Evolutionary conservation across 1,140 invertebrate genomes (phyloP), one percentile per base, ranked within the genome.

Genomic region (Drosophila paulistorum): DNA sequence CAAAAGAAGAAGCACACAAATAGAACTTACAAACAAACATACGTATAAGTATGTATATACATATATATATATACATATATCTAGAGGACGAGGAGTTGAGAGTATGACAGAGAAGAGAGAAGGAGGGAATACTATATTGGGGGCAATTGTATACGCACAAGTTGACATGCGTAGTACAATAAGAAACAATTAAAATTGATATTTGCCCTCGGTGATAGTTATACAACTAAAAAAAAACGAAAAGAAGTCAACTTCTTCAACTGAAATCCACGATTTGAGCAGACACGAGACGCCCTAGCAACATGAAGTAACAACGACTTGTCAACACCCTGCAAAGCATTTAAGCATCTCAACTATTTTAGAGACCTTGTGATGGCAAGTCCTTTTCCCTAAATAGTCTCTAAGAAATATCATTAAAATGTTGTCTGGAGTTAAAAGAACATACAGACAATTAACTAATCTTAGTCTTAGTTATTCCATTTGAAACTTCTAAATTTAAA

Each of bases 141-240:
- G 68, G 78, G 79, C 78, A 84, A 87, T 83, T 87, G 84, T 79
- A 87, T 77, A 66, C 76, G 79, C 65, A 83, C 70, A 86, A 86
- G 83, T 87, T 89, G 80, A 89, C 83, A 87, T 87, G 83, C 83
- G 83, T 87, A 87, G 80, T 89, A 79, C 84, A 89, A 82, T 79
- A 87, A 87, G 74, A 87, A 51, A 87, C 84, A 89, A 89, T 84
- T 90, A 84, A 83, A 89, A 84, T 82, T 77, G 75, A 87, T 87
- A 79, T 87, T 87, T 79, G 79, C 76, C 45, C 76, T 39, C 61
- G 33, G 65, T 62, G 61, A 71, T 62, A 77, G 74, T 77, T 77
- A 77, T 77, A 77, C 74, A 77, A 77, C 77, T 77, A 48, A 9
- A 48, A 58, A 58, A 20, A 42, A 41, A 35, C 45, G 37, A 39